Evolutionary conservation across 37 sponge, comb jelly and placozoan genomes (phyloP).

Genomic region (Ianthella basta): DNA sequence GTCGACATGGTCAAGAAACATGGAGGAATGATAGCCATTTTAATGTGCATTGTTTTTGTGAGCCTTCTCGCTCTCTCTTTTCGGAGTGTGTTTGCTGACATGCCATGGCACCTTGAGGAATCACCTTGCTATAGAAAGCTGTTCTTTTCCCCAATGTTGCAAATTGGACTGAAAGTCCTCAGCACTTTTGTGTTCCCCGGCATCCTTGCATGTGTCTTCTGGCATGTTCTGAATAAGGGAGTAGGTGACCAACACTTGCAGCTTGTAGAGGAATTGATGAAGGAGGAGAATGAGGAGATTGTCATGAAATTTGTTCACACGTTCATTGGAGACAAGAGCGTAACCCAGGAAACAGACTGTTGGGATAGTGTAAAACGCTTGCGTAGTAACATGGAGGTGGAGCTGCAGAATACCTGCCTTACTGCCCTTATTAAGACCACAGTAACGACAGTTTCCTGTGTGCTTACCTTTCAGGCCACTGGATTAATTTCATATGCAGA

Average conservation of each 20-base stretch:
- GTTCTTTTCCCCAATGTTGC: not conserved
- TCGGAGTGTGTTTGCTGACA: too few relatives aligned
- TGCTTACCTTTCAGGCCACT: not conserved
- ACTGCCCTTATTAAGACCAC: not conserved
- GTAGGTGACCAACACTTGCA: not conserved
- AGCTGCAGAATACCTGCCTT: not conserved
- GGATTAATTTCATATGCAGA: not conserved
- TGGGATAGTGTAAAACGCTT: not conserved
- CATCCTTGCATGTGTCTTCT: constrained; percentile 1
- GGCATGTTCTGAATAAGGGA: not conserved
- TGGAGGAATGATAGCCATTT: too few relatives aligned
- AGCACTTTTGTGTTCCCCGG: not conserved
- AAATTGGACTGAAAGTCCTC: not conserved
- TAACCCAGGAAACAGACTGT: not conserved
- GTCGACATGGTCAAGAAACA: too few relatives aligned
- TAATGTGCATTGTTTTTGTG: too few relatives aligned
- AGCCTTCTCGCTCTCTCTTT: too few relatives aligned
- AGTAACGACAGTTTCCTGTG: not conserved
- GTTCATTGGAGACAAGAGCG: not conserved
- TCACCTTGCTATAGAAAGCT: too few relatives aligned
- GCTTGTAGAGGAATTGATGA: not conserved
- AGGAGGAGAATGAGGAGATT: constrained; percentile 1
- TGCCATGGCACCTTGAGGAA: too few relatives aligned
- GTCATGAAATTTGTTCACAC: not conserved
- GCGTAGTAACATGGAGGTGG: not conserved